A percentile compares a stretch with the other conserved stretches of the same genome.
Conservation (phyloP, 2,113 vertebrate genomes). For the Spheniscus mendiculus region DNA sequence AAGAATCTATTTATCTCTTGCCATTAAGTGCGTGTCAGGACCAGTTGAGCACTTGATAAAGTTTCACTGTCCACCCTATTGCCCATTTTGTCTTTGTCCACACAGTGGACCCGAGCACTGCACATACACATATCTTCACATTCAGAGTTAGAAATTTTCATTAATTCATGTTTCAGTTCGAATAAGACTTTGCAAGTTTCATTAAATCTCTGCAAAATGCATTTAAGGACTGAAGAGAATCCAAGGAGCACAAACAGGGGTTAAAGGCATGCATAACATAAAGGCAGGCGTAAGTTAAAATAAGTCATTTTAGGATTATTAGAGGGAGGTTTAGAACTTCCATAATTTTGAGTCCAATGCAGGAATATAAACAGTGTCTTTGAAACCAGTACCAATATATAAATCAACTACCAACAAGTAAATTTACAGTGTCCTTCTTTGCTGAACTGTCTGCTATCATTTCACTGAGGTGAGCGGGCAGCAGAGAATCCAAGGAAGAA, state of each 20-base stretch:
- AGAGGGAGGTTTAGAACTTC: not conserved
- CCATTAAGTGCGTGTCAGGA: conserved; percentile 41
- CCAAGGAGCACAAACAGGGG: not conserved
- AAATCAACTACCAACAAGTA: not conserved
- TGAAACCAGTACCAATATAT: not conserved
- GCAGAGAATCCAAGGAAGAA: not conserved
- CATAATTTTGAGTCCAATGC: not conserved
- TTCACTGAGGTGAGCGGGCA: not conserved
- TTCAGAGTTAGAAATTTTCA: not conserved
- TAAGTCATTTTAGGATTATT: not conserved
- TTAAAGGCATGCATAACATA: not conserved
- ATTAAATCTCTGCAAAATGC: not conserved
- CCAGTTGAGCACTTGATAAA: not conserved
- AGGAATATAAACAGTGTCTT: not conserved
- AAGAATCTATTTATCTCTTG: conserved; percentile 59
- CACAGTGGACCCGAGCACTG: not conserved
- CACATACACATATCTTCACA: not conserved
- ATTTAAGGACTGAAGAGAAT: not conserved
- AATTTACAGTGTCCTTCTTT: not conserved
- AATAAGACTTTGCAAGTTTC: not conserved
- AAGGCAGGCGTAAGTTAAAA: not conserved
- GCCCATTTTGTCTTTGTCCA: conserved; percentile 12
- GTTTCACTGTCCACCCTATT: not conserved
- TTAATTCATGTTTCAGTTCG: not conserved
- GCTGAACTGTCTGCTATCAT: not conserved